A percentile compares a stretch with the other conserved stretches of the same genome.
These are phyloP conservation scores for Drosophila nigromelanica DNA, from an alignment of 1,140 invertebrate genomes.

Conservation along the genomic window DNA sequence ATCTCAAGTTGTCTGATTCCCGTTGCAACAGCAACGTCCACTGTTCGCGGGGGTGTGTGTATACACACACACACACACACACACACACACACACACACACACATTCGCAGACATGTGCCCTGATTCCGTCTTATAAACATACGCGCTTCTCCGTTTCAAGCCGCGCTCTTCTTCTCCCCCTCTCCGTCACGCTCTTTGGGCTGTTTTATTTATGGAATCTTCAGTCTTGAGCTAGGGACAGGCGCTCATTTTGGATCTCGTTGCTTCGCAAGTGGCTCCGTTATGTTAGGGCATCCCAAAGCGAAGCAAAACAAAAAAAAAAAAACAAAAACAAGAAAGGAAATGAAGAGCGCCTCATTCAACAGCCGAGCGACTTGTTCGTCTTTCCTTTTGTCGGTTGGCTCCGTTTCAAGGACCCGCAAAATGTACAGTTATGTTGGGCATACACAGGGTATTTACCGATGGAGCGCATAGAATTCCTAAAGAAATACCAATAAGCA, in stretches of 20 bases:
- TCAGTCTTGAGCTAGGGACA: constrained; percentile 21
- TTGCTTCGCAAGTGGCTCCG: constrained; percentile 17
- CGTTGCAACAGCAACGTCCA: constrained; percentile 39
- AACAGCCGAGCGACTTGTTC: constrained; percentile 36
- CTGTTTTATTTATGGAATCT: constrained; percentile 65
- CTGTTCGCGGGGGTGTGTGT: constrained; percentile 51
- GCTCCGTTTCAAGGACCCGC: constrained; percentile 25
- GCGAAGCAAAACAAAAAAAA: background rate
- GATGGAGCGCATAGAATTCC: constrained; percentile 2
- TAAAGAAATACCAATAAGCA: too few relatives aligned
- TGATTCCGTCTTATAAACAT: constrained; percentile 20
- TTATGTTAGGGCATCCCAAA: constrained; percentile 37
- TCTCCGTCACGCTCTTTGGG: constrained; percentile 4
- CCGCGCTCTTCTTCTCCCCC: constrained; percentile 1
- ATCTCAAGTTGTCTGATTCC: constrained; percentile 56
- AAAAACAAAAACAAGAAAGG: constrained; percentile 5
- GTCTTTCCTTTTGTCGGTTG: constrained; percentile 11
- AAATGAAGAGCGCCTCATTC: constrained; percentile 22
- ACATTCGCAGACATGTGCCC: background rate
- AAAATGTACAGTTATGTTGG: constrained; percentile 45
- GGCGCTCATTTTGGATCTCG: constrained; percentile 46
- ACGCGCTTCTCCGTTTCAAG: background rate
- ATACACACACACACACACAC: background rate
- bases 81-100: constrained; percentile 18
- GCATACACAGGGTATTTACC: background rate